Evolutionary conservation across 2,888 invertebrate species (phyloP), one percentile per base, ranked within the genome.

Genomic region (Amphiduros pacificus): DNA sequence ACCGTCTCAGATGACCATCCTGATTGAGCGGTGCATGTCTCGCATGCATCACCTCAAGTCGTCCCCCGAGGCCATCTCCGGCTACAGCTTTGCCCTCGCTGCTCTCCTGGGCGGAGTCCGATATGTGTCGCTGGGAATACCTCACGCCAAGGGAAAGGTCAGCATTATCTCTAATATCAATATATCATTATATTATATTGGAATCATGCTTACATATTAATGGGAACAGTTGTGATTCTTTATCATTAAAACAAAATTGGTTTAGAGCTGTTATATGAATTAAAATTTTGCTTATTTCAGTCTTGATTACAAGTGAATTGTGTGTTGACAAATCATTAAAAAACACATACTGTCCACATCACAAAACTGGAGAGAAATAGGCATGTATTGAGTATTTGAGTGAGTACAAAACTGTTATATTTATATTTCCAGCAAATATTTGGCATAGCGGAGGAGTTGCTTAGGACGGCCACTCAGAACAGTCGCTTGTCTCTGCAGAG

Each of bases 391-490:
- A n/a, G n/a, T n/a, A n/a, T n/a, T n/a, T n/a, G n/a, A n/a, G n/a
- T n/a, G n/a, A n/a, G n/a, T n/a, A n/a, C n/a, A n/a, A n/a, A n/a
- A n/a, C n/a, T n/a, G n/a, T n/a, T n/a, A n/a, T n/a, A n/a, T n/a
- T n/a, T n/a, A n/a, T 41, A 58, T 40, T 69, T 71, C 22, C 73
- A 88, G 87, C 86, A 88, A 65, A 93, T 98, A 40, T 98, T 99
- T 83, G 94, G 93, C 79, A 92, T 94, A 5, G 99, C 97, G 0
- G 98, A 99, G 84, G 98, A 99, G 79, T 84, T 99, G 71, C 84
- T 99, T 52, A 87, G 97, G 66, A 95, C 96, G 65, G 98, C 99
- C 0, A 94, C 93, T 74, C 97, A 98, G 84, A 98, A 95, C 83
- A 94, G 94, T 81, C 87, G 97, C 55, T 86, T 99, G 60, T 96